Evolutionary conservation across 1,140 invertebrate genomes (phyloP), one percentile per base, ranked within the genome.

Genomic region (Drosophila obscura): DNA sequence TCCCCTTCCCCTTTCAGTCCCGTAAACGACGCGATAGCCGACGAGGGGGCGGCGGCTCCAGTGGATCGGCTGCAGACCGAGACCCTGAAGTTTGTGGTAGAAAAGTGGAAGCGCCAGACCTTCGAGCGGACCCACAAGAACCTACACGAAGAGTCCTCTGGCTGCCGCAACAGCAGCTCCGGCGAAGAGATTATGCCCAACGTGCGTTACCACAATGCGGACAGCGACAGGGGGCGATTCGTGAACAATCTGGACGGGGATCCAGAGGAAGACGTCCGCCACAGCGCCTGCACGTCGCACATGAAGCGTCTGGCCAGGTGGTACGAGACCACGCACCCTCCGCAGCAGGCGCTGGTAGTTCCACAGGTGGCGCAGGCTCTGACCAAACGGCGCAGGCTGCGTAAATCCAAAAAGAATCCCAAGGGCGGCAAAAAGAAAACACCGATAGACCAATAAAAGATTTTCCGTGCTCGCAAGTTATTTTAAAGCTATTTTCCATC

Each of bases 1-100:
- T 31, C 45, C 26, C 0, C 44, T 90, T 93, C n/a, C 28, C 0
- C 43, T 90, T 93, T n/a, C 28, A 7, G 45, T 39, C 1, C 1
- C 35, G 4, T 39, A 15, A 35, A 22, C 13, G 35, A 35, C 1
- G 19, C 60, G 15, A 57, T 45, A 1, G 11, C 48, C 16, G 26
- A 11, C 2, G 48, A 58, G 9, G 19, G 7, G 0, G 19, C 41
- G 16, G 19, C 19, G 19, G 53, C 24, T 6, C 9, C 4, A 11
- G 5, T 26, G 2, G 46, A 22, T 4, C 13, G n/a, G 7, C 39
- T n/a, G 16, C 61, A 49, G 11, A 48, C 3, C 19, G 82, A 78
- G 7, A 83, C 78, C 3, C 26, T 91, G 0, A 67, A 28, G 5
- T 87, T 91, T 43, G 82, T 78, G 5, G 46, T 69, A 24, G 74